Conservation (phyloP, 2,113 vertebrate genomes). For the Motacilla tschutschensis region DNA sequence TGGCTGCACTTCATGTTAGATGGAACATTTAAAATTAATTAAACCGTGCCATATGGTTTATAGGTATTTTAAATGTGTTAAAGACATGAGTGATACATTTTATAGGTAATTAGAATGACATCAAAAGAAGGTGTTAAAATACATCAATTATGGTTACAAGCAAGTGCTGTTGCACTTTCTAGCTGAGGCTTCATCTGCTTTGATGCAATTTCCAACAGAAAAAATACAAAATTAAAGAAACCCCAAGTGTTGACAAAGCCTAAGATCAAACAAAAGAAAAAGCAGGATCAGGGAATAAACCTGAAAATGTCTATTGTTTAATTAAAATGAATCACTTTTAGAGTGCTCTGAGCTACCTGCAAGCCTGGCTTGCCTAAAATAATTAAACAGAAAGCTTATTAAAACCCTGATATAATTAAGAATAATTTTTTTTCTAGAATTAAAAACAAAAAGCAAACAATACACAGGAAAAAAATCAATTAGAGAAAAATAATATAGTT, state of each 20-base stretch:
- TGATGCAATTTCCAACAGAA: not conserved
- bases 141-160: not conserved
- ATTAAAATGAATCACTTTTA: constrained; percentile 14
- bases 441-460: not conserved
- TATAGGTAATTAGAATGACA: not conserved
- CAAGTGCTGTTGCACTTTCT: not conserved
- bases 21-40: not conserved
- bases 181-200: not conserved
- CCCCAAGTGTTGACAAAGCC: not conserved
- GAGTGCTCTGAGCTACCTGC: constrained; percentile 2
- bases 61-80: not conserved
- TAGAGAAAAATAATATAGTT: not conserved
- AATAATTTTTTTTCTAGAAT: not conserved
- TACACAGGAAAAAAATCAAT: not conserved
- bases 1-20: not conserved
- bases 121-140: constrained; percentile 16
- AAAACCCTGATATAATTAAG: not conserved
- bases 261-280: constrained; percentile 2
- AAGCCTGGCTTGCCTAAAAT: not conserved
- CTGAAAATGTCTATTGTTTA: constrained; percentile 20
- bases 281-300: not conserved
- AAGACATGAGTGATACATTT: not conserved
- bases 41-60: not conserved
- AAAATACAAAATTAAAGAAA: not conserved
- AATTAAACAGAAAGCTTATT: constrained; percentile 31